Evolutionary conservation across 2,113 vertebrate species (phyloP), one percentile per base, ranked within the genome.

Genomic region (Vombatus ursinus): DNA sequence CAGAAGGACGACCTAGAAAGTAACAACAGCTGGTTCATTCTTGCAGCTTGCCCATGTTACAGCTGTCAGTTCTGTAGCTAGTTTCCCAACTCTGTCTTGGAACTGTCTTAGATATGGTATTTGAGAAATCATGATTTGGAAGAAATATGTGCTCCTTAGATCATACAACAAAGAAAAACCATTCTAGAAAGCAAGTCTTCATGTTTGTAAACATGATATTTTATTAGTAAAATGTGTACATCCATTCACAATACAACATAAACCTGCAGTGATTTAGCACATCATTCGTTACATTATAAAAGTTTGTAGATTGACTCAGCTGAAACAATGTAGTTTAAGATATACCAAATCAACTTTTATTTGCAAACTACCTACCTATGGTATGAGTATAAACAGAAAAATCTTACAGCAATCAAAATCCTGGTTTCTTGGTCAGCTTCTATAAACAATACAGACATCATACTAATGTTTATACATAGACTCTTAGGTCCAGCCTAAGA

Each of bases 401-500:
- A 98, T 96, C 95, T 91, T 91, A 97, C 96, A 97, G 53, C 68
- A 93, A 97, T 97, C 96, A 95, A 97, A 98, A 98, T 97, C 95
- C 93, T 95, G 90, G 96, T 96, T 98, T 98, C 97, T 91, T 95
- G 90, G 95, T 98, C 98, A 98, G 97, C 98, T 98, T 98, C 97
- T 98, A 99, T 98, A 98, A 98, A 99, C 97, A 98, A 98, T 96
- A 98, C 98, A 99, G 98, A 98, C 93, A 98, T 96, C 96, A 89
- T 47, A 94, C 96, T 97, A 98, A 98, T 96, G 98, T 98, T 98
- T 98, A 90, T 57, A 95, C 91, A 94, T 2, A 98, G 90, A 89
- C 98, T 98, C 99, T 99, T 97, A 98, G 99, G 99, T 98, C 99
- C 99, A 99, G 99, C 99, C 99, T 98, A 99, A 99, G 99, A 99